These are phyloP conservation scores for Athalia cordata DNA, from an alignment of 2,888 invertebrate genomes.

Conservation along the genomic window DNA sequence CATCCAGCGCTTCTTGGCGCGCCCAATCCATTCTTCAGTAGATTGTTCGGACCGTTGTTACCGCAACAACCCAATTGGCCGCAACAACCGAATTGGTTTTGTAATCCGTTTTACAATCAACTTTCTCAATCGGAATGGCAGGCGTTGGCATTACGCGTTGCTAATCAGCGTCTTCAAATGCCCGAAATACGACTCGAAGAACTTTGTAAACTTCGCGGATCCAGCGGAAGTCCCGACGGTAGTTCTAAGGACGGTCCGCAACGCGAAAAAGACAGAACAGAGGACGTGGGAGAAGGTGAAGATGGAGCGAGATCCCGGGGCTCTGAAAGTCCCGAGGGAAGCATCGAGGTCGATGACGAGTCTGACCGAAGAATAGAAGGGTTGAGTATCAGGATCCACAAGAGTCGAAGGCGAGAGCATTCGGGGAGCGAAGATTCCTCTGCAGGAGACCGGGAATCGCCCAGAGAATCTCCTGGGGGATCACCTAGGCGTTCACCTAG, in stretches of 20 bases:
- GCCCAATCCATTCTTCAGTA: constrained; percentile 69
- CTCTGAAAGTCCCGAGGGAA: constrained; percentile 66
- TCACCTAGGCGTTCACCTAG: constrained; percentile 44
- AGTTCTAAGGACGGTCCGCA: constrained; percentile 58
- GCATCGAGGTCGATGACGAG: constrained; percentile 70
- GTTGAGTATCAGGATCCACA: background rate
- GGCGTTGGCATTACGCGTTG: constrained; percentile 68
- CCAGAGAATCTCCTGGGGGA: constrained; percentile 61
- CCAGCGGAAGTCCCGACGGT: constrained; percentile 65
- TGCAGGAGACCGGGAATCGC: constrained; percentile 63
- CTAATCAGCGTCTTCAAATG: constrained; percentile 70
- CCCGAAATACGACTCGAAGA: constrained; percentile 68
- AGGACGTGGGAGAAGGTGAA: constrained; percentile 54
- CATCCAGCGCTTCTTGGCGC: constrained; percentile 66
- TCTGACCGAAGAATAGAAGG: constrained; percentile 56
- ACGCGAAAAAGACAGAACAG: constrained; percentile 43
- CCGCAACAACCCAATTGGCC: constrained; percentile 69
- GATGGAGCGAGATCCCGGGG: constrained; percentile 53
- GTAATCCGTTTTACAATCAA: constrained; percentile 70
- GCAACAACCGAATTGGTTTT: constrained; percentile 68
- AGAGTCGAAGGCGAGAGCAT: constrained; percentile 57
- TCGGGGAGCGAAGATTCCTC: constrained; percentile 67
- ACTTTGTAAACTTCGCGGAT: constrained; percentile 63
- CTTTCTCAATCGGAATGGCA: constrained; percentile 70
- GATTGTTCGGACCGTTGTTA: constrained; percentile 70